Evolutionary conservation across 2,888 invertebrate species (phyloP), one percentile per base, ranked within the genome.

Genomic region (Eremobia ochroleuca): DNA sequence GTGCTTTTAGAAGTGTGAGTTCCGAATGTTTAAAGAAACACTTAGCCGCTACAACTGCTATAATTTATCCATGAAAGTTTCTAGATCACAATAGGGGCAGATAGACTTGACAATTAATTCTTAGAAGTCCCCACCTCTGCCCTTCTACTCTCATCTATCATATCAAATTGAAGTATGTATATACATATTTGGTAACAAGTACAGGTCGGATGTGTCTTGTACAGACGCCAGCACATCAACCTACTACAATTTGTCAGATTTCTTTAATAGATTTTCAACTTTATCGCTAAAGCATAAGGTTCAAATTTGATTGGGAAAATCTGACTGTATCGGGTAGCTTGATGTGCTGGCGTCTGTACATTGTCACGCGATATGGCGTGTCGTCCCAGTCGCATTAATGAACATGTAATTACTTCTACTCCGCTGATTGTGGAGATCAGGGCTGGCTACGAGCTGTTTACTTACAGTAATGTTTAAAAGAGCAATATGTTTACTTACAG

Each of bases 281-380:
- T n/a, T n/a, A n/a, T n/a, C n/a, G n/a, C n/a, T n/a, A n/a, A n/a
- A n/a, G n/a, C n/a, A n/a, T n/a, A n/a, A n/a, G n/a, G n/a, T n/a
- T n/a, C n/a, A n/a, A n/a, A n/a, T n/a, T n/a, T n/a, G n/a, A n/a
- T n/a, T n/a, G n/a, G n/a, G n/a, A n/a, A n/a, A n/a, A n/a, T n/a
- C n/a, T n/a, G n/a, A n/a, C n/a, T n/a, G n/a, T n/a, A n/a, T n/a
- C n/a, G n/a, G n/a, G n/a, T n/a, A n/a, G n/a, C n/a, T n/a, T n/a
- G n/a, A n/a, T n/a, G n/a, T n/a, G n/a, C n/a, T n/a, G n/a, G n/a
- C n/a, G n/a, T n/a, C n/a, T n/a, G n/a, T n/a, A 85, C 85, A 85
- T 83, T 89, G 92, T 91, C 95, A 96, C 95, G 95, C 95, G 92
- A 95, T 91, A 92, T 95, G 87, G 94, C 96, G 95, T 95, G 95